Evolutionary conservation across 2,797 vertebrate genomes (phyloP).

Genomic region (Ptychadena robeensis): DNA sequence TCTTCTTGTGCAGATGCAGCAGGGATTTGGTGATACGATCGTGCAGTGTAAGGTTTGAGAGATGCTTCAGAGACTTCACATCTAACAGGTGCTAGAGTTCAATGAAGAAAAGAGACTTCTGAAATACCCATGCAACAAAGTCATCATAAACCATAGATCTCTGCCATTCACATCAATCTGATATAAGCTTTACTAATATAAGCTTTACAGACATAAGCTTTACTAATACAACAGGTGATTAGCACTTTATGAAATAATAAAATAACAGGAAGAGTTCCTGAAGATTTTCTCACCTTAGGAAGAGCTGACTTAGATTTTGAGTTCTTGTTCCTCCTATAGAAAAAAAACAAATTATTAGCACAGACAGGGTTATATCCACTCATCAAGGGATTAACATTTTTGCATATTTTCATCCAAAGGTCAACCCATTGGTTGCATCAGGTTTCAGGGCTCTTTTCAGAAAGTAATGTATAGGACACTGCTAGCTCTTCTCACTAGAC

Average conservation of each 20-base stretch:
- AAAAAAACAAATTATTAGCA: neutral
- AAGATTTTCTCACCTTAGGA: conserved; percentile 84
- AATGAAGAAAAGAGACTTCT: neutral
- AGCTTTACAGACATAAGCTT: too few species aligned
- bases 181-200: too few species aligned
- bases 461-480: too few species aligned
- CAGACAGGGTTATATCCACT: too few species aligned
- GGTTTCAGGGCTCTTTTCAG: too few species aligned
- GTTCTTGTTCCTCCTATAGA: conserved; percentile 91
- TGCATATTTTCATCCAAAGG: too few species aligned
- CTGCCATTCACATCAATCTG: too few species aligned
- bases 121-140: neutral
- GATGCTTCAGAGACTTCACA: conserved; percentile 94
- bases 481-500: too few species aligned
- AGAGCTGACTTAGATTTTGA: conserved; percentile 88
- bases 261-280: neutral
- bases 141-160: neutral
- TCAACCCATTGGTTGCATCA: too few species aligned
- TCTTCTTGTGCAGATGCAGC: conserved; percentile 98
- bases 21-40: conserved; percentile 98
- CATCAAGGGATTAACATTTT: too few species aligned
- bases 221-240: too few species aligned
- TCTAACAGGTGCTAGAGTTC: conserved; percentile 87
- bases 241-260: too few species aligned
- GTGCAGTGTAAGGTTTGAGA: conserved; percentile 90